Evolutionary conservation across 2,113 vertebrate species (phyloP), one percentile per base, ranked within the genome.

Genomic region (Phylloscopus trochilus): DNA sequence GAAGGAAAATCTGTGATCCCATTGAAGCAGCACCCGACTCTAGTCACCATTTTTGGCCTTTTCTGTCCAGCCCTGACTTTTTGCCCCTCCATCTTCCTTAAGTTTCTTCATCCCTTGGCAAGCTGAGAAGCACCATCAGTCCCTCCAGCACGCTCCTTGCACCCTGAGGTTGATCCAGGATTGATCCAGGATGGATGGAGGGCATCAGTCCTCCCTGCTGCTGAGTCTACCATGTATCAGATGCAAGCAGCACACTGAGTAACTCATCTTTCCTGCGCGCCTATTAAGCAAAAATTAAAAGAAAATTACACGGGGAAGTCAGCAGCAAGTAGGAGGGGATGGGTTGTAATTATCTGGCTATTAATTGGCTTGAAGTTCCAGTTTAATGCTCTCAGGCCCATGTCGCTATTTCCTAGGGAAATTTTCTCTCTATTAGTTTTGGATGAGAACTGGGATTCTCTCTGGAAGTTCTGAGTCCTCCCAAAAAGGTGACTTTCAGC

Each of bases 271-370:
- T 93, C 84, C 72, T 28, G 27, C 0, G 2, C 35, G 59, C 66
- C 95, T 80, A 82, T 94, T 90, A 89, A 92, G 82, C 39, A 94
- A 89, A 95, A 93, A 95, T 94, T 95, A 83, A 56, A 83, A 85
- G 91, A 74, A 96, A 94, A 97, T 95, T 78, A 94, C 66, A 49
- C 0, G 2, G 37, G 81, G 85, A 95, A 94, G 91, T 79, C 85
- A 56, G 94, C 55, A 94, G 67, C n/a, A 64, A 92, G 78, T 41
- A 89, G 84, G 79, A 95, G 74, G 87, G 89, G 69, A 56, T 0
- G 10, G 46, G 76, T 31, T 93, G 84, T 89, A 96, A 95, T 96
- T 90, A 89, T 67, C 66, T 20, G 73, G 72, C 75, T 82, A 84
- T 95, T 96, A 94, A 91, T 86, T 87, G 87, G 58, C 1, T 0